Evolutionary conservation across 2,797 vertebrate genomes (phyloP), one percentile per base, ranked within the genome.

Genomic region (Microctenopoma steveboyesi): DNA sequence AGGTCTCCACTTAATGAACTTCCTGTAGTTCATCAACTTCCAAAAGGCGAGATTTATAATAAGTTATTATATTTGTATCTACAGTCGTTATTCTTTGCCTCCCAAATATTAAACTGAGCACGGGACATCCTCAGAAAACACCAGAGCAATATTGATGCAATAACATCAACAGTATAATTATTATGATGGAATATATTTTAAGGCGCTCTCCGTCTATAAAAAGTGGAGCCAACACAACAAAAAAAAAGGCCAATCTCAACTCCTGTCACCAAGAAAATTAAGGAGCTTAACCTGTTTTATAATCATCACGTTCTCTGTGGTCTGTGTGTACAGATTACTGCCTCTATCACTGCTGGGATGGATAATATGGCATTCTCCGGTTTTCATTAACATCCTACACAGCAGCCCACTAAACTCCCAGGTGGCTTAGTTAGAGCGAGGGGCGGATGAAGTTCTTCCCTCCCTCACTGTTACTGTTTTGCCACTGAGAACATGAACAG

Each of bases 361-460:
- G 88, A 91, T 92, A 90, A 89, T 82, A 60, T 63, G 74, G 79
- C 83, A 53, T 89, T 88, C 81, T 84, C 46, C 74, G 79, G 68
- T 81, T 85, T 87, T 85, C 86, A 91, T 88, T 90, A 86, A 84
- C 88, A 84, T 84, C 83, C 81, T 70, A 77, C 81, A 81, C 78
- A 81, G 86, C 77, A 78, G 88, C 76, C 78, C 83, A 74, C 82
- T 58, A 72, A 87, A 86, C 74, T 80, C 86, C 78, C 64, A 76
- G 76, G 77, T 82, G 88, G 85, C 78, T 89, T 78, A 82, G 83
- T 73, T 81, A 81, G 82, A 78, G 78, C 35, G 48, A 83, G 78
- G 79, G 48, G 64, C 57, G 59, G 82, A 89, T 90, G 79, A 83
- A 81, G 47, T 72, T 74, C 64, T 67, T 62, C 60, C 27, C 51